These are phyloP conservation scores for Scartelaos histophorus DNA, from an alignment of 2,113 vertebrate genomes.

Conservation along the genomic window DNA sequence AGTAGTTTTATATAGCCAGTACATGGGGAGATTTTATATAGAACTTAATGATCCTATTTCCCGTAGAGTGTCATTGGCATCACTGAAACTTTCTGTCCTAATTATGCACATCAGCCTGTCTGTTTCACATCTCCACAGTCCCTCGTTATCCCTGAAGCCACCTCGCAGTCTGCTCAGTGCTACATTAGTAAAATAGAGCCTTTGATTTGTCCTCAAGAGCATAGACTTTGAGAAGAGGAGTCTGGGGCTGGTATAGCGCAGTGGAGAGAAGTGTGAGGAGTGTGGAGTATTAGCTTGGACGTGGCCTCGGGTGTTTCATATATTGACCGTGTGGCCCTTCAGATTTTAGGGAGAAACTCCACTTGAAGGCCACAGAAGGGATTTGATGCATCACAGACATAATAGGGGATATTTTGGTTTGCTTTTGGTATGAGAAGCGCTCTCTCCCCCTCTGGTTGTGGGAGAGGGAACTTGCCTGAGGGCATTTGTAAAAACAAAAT, in stretches of 20 bases:
- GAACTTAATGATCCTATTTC: conserved; percentile 79
- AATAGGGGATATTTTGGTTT: conserved; percentile 69
- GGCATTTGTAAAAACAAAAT: conserved; percentile 73
- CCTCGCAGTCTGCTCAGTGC: conserved; percentile 68
- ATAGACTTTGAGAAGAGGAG: conserved; percentile 57
- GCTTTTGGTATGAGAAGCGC: conserved; percentile 58
- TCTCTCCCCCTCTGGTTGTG: conserved; percentile 21
- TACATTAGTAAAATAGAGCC: conserved; percentile 78
- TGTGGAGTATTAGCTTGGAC: conserved; percentile 38
- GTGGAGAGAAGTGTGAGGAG: conserved; percentile 28
- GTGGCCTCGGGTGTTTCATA: conserved; percentile 64
- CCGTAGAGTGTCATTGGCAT: conserved; percentile 73
- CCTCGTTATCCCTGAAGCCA: conserved; percentile 76
- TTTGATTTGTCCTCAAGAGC: conserved; percentile 75
- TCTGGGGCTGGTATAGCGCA: conserved; percentile 22
- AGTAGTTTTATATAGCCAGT: conserved; percentile 63
- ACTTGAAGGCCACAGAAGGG: conserved; percentile 59
- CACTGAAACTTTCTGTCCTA: conserved; percentile 80
- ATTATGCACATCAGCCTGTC: conserved; percentile 83
- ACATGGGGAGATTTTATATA: conserved; percentile 66
- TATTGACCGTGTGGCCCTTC: conserved; percentile 67
- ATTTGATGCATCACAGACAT: conserved; percentile 69
- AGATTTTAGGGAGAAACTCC: conserved; percentile 53
- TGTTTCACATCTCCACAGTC: conserved; percentile 75
- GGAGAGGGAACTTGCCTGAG: conserved; percentile 54